phyloP scores from a whole-genome alignment of 2,888 invertebrate species.

The Noctua janthina region DNA sequence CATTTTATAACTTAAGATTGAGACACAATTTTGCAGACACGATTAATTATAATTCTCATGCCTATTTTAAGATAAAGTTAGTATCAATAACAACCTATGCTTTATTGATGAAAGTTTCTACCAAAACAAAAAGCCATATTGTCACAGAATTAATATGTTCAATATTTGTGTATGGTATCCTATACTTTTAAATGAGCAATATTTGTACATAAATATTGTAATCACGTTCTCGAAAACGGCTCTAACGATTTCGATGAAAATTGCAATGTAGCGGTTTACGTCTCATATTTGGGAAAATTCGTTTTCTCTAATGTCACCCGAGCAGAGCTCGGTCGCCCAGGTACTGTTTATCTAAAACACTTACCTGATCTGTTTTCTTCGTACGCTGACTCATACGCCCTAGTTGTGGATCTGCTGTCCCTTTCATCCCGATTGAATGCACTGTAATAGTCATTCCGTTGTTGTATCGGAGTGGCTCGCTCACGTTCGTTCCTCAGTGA shows the following conservation, averaged over 20 bases:
- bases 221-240: background rate
- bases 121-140: background rate
- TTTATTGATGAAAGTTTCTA: background rate
- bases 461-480: slow-evolving; percentile 68
- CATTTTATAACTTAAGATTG: background rate
- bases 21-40: background rate
- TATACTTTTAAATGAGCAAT: background rate
- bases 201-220: background rate
- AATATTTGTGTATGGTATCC: background rate
- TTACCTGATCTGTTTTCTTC: slow-evolving; percentile 69
- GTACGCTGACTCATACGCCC: slow-evolving; percentile 66
- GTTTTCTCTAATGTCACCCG: background rate
- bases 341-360: slow-evolving; percentile 44
- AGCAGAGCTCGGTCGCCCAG: background rate
- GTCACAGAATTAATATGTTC: background rate
- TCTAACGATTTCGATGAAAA: background rate
- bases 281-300: background rate
- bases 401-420: slow-evolving; percentile 63
- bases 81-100: background rate
- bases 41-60: too few relatives aligned
- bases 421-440: slow-evolving; percentile 70
- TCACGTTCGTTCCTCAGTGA: slow-evolving; percentile 68
- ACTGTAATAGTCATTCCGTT: slow-evolving; percentile 71
- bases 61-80: background rate
- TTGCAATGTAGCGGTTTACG: background rate